Evolutionary conservation across 1,140 invertebrate species (phyloP), one percentile per base, ranked within the genome.

Genomic region (Eumeta japonica): DNA sequence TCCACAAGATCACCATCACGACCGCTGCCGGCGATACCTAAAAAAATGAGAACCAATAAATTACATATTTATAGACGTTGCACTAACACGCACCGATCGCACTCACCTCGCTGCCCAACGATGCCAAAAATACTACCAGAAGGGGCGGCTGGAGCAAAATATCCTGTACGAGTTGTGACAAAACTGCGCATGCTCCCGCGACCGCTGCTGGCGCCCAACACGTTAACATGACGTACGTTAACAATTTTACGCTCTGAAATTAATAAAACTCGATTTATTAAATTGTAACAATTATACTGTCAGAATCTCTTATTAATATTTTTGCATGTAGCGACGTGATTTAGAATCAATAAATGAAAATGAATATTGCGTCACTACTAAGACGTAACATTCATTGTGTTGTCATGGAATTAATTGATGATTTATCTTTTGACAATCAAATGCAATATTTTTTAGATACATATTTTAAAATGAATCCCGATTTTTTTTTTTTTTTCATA

Each of bases 121-220:
- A 24, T 24, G 20, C 20, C 20, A 24, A 24, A 7, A 24, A n/a
- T n/a, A n/a, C n/a, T 5, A 24, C 20, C 28, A 30, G 28, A 4
- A 5, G 5, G 13, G 41, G 34, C 3, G 34, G 34, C 18, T 35
- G 34, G n/a, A 16, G 28, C 7, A 39, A 38, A 1, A 45, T 34
- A 7, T 40, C 41, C 18, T 46, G 37, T 1, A 59, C 20, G 11
- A 56, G 41, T 29, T 48, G 45, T 3, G 45, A 45, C 17, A 50
- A 27, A 4, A 56, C 32, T 7, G 58, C 53, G 44, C 45, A 55
- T 3, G 44, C 51, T 19, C 53, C 45, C 17, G 58, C 37, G 12
- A 47, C 3, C 2, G 51, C 53, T 19, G 58, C 55, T 7, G 61
- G 58, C 14, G 48, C 34, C 61, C 61, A 67, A 33, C 52, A 59